Percentiles rank a stretch among this genome's conserved stretches.
Evolutionary conservation across 2,888 invertebrate genomes (phyloP).

Genomic region (Baronia brevicornis): DNA sequence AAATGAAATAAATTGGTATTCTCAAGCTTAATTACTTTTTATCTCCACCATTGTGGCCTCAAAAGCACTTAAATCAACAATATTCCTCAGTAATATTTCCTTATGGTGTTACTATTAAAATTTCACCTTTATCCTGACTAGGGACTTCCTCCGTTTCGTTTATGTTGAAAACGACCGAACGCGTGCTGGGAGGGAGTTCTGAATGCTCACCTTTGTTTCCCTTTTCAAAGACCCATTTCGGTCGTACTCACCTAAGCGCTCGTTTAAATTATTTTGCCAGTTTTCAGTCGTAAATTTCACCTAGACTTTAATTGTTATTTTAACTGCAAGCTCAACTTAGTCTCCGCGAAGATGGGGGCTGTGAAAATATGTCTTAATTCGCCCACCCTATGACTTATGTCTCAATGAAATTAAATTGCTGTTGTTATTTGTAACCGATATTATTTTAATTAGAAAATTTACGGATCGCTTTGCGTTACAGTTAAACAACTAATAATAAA

Average conservation of each 20-base stretch:
- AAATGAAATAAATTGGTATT: conserved; percentile 20
- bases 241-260: conserved; percentile 50
- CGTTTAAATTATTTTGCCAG: conserved; percentile 70
- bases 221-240: conserved; percentile 58
- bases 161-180: conserved; percentile 52
- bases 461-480: too few species aligned
- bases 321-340: conserved; percentile 72
- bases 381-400: conserved; percentile 67
- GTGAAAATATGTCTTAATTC: conserved; percentile 73
- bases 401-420: conserved; percentile 49
- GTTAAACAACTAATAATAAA: too few species aligned
- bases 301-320: conserved; percentile 75
- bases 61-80: conserved; percentile 49
- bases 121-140: conserved; percentile 56
- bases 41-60: conserved; percentile 19
- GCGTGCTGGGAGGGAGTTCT: conserved; percentile 40
- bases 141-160: conserved; percentile 41
- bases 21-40: conserved; percentile 18
- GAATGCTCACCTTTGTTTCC: conserved; percentile 66
- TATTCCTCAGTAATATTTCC: conserved; percentile 65
- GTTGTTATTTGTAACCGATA: conserved; percentile 6
- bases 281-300: conserved; percentile 72
- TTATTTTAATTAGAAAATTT: conserved; percentile 2
- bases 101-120: conserved; percentile 67
- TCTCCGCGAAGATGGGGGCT: conserved; percentile 43